Evolutionary conservation across 2,797 vertebrate genomes (phyloP).

Genomic region (Podarcis lilfordi): DNA sequence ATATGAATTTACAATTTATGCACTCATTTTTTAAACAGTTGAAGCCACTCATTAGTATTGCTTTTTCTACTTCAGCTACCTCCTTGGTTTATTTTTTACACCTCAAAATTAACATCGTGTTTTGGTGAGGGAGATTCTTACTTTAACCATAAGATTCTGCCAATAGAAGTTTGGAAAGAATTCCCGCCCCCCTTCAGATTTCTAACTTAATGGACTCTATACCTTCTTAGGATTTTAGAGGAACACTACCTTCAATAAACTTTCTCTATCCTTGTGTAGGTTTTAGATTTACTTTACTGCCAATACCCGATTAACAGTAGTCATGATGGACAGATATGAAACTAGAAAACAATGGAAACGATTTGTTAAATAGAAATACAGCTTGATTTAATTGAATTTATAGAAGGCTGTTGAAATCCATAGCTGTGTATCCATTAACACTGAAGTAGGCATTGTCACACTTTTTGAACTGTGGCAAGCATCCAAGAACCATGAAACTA

Average conservation of each 20-base stretch:
- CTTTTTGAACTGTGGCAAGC: background rate
- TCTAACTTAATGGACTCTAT: background rate
- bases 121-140: background rate
- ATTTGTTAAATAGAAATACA: conserved; percentile 17
- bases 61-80: background rate
- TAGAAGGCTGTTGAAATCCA: conserved; percentile 24
- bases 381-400: conserved; percentile 47
- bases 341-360: conserved; percentile 1
- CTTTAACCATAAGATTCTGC: background rate
- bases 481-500: background rate
- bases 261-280: background rate
- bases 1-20: background rate
- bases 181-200: background rate
- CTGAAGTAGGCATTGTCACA: background rate
- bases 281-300: background rate
- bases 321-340: background rate
- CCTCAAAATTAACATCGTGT: background rate
- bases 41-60: background rate
- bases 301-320: background rate
- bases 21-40: background rate
- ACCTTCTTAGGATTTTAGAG: background rate
- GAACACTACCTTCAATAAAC: background rate
- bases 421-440: conserved; percentile 9
- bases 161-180: background rate
- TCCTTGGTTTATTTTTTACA: background rate